Percentiles rank a stretch among this genome's conserved stretches.
Conservation (phyloP, 2,888 invertebrate species). For the Helicoverpa assulta region DNA sequence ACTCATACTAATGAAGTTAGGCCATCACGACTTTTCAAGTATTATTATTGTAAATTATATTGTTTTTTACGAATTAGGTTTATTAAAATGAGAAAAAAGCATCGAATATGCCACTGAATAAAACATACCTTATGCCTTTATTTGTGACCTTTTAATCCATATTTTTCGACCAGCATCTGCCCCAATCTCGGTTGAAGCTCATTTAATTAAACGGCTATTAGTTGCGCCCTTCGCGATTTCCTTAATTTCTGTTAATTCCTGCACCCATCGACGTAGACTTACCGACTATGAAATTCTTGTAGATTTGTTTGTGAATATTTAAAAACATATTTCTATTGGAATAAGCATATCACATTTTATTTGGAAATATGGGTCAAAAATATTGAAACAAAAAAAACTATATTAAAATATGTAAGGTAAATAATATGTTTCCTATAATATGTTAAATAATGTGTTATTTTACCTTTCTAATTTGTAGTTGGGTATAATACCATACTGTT, state of each 20-base stretch:
- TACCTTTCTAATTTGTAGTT: no score
- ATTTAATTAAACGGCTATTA: constrained; percentile 69
- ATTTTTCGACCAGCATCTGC: constrained; percentile 54
- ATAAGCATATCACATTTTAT: background rate
- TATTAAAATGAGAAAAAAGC: no score
- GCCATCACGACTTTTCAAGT: no score
- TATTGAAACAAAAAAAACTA: background rate
- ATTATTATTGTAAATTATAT: no score
- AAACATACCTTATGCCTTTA: background rate
- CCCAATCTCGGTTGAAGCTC: constrained; percentile 54
- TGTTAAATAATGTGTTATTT: no score
- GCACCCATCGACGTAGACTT: constrained; percentile 30
- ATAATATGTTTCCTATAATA: no score
- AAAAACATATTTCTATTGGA: background rate
- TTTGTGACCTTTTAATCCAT: constrained; percentile 32
- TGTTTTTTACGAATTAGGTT: no score
- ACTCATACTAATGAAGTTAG: no score
- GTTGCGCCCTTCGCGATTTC: constrained; percentile 60
- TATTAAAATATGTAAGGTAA: no score
- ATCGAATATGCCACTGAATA: no score
- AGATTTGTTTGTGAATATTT: constrained; percentile 14
- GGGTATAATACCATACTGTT: no score
- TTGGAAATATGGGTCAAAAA: background rate
- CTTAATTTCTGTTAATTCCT: constrained; percentile 73
- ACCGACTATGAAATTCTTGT: constrained; percentile 17